phyloP scores from a whole-genome alignment of 2,113 vertebrate species.

The Cettia cetti region DNA sequence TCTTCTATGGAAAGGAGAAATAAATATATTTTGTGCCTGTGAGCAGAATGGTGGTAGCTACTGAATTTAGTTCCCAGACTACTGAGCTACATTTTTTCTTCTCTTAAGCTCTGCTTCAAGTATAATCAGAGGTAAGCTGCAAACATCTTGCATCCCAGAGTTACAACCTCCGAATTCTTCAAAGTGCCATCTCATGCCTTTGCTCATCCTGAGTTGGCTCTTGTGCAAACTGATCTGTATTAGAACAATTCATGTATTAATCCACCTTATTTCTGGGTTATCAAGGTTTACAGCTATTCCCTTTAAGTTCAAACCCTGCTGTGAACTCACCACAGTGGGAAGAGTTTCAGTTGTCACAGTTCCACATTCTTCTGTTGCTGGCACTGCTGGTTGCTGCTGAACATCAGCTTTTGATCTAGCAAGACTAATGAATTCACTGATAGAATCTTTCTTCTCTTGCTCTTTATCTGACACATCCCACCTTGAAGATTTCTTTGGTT shows the following conservation, averaged over 20 bases:
- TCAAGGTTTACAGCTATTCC: neutral
- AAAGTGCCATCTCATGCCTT: neutral
- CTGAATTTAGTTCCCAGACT: neutral
- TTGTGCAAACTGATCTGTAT: neutral
- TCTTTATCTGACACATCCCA: conserved; percentile 85
- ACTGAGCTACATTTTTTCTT: neutral
- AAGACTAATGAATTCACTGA: conserved; percentile 77
- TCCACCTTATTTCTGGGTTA: neutral
- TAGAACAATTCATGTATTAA: neutral
- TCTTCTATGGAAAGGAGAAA: neutral
- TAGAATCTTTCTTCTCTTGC: conserved; percentile 73
- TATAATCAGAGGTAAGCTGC: neutral
- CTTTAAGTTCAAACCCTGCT: neutral
- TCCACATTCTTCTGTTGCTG: neutral
- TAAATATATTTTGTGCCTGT: too few relatives aligned
- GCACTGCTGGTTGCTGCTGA: conserved; percentile 34
- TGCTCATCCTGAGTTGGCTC: neutral
- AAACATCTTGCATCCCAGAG: neutral
- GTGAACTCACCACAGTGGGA: conserved; percentile 49
- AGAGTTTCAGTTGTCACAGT: neutral
- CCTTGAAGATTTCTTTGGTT: conserved; percentile 81
- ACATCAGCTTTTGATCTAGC: conserved; percentile 70
- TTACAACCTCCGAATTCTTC: neutral
- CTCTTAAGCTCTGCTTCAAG: neutral
- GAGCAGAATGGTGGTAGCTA: neutral